Evolutionary conservation across 2,113 vertebrate genomes (phyloP), one percentile per base, ranked within the genome.

Genomic region (Caloenas nicobarica): DNA sequence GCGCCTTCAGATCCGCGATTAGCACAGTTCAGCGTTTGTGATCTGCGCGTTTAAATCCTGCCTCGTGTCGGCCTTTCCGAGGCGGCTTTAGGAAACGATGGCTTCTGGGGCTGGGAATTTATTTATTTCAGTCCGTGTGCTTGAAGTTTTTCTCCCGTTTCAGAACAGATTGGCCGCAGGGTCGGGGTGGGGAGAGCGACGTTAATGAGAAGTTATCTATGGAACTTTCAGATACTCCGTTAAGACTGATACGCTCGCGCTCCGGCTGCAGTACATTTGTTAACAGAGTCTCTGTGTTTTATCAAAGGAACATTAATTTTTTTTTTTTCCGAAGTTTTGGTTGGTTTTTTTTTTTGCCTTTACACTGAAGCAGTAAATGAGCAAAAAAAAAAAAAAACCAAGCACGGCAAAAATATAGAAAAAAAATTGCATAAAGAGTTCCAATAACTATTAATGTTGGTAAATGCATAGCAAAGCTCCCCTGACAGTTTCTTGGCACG

Each of bases 1-100:
- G 96, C 61, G 64, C 81, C 86, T 85, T 92, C 90, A 76, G 93
- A 77, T 92, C 95, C 76, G 79, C 42, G 68, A 90, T 94, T 46
- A 90, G 93, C 93, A 50, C 66, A 68, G 81, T 66, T 11, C 88
- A 68, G 94, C 85, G 5, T 58, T 61, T 86, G 68, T 48, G 91
- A 84, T 72, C 62, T 5, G 84, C 81, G 58, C 82, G 23, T 83
- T 85, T 88, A n/a, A 84, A 86, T 93, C 89, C 40, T 4, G 0
- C 36, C 94, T 89, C 11, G 66, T 16, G 8, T 44, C 77, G 83
- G 88, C 76, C 78, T 91, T 95, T 66, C 64, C 68, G 73, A 36
- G 31, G 1, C 10, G 65, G 16, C 44, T 46, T 46, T 19, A 46
- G 44, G 44, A 18, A 46, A 18, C 18, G 34, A 5, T 4, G 25